Base-by-base conservation (phyloP, 2,113 vertebrate genomes). In the Brienomyrus brachyistius region DNA sequence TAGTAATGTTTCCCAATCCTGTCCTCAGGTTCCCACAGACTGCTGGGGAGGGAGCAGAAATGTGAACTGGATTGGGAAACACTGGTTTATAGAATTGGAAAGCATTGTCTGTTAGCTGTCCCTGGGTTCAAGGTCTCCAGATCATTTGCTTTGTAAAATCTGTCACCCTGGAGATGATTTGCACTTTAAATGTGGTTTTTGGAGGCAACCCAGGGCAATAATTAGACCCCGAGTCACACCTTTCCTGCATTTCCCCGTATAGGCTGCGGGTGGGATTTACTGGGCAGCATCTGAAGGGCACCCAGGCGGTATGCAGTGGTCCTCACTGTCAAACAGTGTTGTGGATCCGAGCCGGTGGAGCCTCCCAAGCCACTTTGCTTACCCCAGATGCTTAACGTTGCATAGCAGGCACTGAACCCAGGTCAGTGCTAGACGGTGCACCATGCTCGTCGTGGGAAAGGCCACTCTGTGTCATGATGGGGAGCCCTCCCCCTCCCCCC, bases 401-500 rank as follows among this genome's bases (percentile, higher is more conserved):
- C 87, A 94, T 94, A 88, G 94, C 93, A 93, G 91, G 88, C 90
- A 17, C 5, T 74, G 70, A 74, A 40, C 31, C 31, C 70, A 8
- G 70, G 70, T 74, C 31, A 74, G 10, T 74, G 70, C 13, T 74
- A 17, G 70, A 4, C 4, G 31, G 31, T 13, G 15, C 13, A 6
- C 35, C 70, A 19, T 40, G 11, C 70, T 19, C 5, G 70, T 31
- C 3, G 5, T 40, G 13, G 70, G 70, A 77, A 5, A 40, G 31
- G n/a, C 62, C 62, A 3, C 62, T 66, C 62, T 66, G 9, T 66
- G 62, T 11, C 9, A n/a, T 66, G 62, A 4, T 27, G n/a, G n/a
- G 23, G n/a, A 27, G 8, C 54, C 54, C 35, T 40, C 35, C 35
- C 35, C 35, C 35, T 31, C 66, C 91, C 86, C 82, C 93, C 91